A percentile compares a stretch with the other conserved stretches of the same genome.
phyloP scores from a whole-genome alignment of 2,888 invertebrate genomes.

The Mesorhabditis sp. region DNA sequence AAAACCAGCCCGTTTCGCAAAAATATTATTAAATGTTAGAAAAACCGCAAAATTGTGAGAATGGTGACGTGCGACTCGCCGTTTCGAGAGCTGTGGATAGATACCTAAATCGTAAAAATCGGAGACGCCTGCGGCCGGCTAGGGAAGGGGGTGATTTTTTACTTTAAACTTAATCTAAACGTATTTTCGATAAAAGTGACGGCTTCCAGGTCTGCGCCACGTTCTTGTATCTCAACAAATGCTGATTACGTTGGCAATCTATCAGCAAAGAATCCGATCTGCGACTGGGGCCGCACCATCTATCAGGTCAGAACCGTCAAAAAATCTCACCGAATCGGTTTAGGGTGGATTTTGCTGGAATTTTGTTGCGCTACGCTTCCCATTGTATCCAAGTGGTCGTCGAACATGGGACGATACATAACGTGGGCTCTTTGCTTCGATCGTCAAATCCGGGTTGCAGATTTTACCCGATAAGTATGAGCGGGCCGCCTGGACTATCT shows the following conservation, averaged over 20 bases:
- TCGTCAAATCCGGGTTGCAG: background rate
- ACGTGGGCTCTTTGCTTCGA: conserved; percentile 13
- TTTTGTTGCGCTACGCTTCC: conserved; percentile 28
- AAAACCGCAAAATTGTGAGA: too few species aligned
- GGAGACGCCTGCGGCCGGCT: too few species aligned
- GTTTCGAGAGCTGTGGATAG: too few species aligned
- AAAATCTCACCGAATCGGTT: conserved; percentile 28
- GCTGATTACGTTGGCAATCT: conserved; percentile 29
- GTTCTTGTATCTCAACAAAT: conserved; percentile 34
- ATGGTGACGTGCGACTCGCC: too few species aligned
- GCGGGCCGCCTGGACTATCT: background rate
- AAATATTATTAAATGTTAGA: too few species aligned
- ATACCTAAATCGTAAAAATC: too few species aligned
- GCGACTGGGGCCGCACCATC: conserved; percentile 2
- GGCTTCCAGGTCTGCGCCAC: conserved; percentile 28
- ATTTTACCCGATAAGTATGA: background rate
- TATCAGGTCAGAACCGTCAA: conserved; percentile 12
- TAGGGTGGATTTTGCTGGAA: conserved; percentile 32
- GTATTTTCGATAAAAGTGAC: too few species aligned
- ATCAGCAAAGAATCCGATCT: conserved; percentile 12
- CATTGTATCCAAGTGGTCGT: conserved; percentile 28
- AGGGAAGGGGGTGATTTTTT: too few species aligned
- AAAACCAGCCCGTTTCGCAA: too few species aligned
- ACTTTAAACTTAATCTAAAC: too few species aligned
- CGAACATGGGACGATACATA: conserved; percentile 26